A percentile compares a stretch with the other conserved stretches of the same genome.
Evolutionary conservation across 2,113 vertebrate genomes (phyloP).

Genomic region (Acanthisitta chloris): DNA sequence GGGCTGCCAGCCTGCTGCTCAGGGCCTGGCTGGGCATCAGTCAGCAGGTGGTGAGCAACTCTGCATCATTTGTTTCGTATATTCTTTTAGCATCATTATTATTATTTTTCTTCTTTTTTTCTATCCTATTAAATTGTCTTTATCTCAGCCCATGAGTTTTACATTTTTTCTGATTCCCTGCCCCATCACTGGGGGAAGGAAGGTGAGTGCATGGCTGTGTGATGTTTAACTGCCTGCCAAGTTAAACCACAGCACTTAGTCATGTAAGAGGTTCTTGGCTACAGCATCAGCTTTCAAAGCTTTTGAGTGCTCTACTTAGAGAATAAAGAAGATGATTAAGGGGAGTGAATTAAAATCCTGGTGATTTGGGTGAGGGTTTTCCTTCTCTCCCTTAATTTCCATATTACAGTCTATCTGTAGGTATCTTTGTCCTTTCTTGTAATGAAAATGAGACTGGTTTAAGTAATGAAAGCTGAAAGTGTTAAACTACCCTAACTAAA

Average conservation of each 20-base stretch:
- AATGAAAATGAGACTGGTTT: not conserved
- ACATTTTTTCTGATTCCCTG: not conserved
- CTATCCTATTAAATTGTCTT: not conserved
- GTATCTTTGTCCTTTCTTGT: not conserved
- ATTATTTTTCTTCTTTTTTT: not conserved
- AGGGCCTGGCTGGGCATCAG: not conserved
- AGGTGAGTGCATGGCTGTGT: not conserved
- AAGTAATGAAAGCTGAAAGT: not conserved
- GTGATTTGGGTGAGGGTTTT: not conserved
- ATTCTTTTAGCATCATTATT: not conserved
- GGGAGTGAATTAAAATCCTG: not conserved
- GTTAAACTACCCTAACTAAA: not conserved
- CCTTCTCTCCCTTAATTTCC: not conserved
- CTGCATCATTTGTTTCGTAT: not conserved
- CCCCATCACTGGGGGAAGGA: not conserved
- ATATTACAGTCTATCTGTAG: not conserved
- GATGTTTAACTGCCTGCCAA: not conserved
- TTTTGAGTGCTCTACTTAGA: not conserved
- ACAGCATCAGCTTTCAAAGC: not conserved
- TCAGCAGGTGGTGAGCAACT: rapidly evolving
- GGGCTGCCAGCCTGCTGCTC: not conserved
- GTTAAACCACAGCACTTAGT: not conserved
- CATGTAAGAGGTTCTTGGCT: not conserved
- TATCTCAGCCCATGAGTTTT: not conserved
- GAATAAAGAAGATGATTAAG: not conserved